These are phyloP conservation scores for Drosophila pullipes DNA, from an alignment of 2,888 invertebrate species.

Conservation along the genomic window DNA sequence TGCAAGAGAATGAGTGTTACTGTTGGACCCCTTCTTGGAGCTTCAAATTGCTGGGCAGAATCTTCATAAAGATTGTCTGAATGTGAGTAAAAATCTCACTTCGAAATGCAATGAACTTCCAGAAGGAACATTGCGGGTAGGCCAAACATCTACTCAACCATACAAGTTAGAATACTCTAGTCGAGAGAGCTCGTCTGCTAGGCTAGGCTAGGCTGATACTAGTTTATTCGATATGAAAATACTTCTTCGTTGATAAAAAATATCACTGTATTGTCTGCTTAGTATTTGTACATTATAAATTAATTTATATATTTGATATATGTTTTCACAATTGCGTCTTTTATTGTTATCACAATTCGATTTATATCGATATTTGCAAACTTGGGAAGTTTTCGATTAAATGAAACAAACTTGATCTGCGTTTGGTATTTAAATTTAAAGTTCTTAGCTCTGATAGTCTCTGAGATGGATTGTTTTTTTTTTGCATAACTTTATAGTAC, in stretches of 20 bases:
- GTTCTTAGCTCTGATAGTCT: background rate
- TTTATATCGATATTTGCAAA: background rate
- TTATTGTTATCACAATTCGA: background rate
- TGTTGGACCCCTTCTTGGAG: background rate
- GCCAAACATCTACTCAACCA: background rate
- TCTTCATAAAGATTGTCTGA: background rate
- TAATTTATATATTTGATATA: background rate
- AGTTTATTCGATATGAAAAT: background rate
- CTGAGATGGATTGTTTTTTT: background rate
- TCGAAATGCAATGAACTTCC: background rate
- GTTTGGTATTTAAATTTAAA: background rate
- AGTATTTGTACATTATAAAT: background rate
- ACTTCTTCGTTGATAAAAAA: background rate
- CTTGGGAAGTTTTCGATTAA: background rate
- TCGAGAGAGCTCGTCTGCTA: background rate
- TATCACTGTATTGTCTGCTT: no score
- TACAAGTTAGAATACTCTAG: background rate
- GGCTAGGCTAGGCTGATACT: background rate
- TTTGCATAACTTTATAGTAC: background rate
- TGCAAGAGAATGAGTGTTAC: rapidly evolving
- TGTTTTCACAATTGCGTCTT: background rate
- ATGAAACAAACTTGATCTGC: background rate
- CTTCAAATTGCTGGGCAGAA: background rate
- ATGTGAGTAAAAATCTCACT: background rate
- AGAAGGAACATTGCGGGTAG: background rate